Evolutionary conservation across 92 coral and sea anemone species (phyloP).

Genomic region (Scolanthus callimorphus): DNA sequence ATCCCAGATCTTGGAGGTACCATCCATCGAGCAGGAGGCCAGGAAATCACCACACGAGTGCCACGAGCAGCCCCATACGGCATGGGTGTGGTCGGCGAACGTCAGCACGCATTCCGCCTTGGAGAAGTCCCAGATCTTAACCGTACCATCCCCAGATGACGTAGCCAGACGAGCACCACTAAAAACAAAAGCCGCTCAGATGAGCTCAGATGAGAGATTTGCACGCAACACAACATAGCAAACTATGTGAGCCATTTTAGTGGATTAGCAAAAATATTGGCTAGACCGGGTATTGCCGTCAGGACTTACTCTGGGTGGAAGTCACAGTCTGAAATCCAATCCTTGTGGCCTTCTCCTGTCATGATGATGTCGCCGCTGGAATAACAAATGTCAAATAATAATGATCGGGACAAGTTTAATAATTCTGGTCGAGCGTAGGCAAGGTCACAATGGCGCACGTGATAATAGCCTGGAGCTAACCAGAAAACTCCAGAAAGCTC

Average conservation of each 20-base stretch:
- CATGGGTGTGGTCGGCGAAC: constrained; percentile 97
- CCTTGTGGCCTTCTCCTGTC: constrained; percentile 99
- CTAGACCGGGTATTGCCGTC: too few relatives aligned
- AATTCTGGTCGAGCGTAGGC: too few relatives aligned
- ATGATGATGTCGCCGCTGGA: constrained; percentile 93
- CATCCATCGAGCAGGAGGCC: constrained; percentile 97
- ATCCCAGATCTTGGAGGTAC: constrained; percentile 96
- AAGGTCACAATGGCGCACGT: too few relatives aligned
- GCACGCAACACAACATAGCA: not conserved
- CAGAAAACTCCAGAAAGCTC: too few relatives aligned
- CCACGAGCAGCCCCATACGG: constrained; percentile 99
- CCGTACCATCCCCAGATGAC: constrained; percentile 91
- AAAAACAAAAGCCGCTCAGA: too few relatives aligned
- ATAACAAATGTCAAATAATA: too few relatives aligned
- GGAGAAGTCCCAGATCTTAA: constrained; percentile 98
- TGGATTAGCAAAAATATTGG: not conserved
- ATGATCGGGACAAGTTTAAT: too few relatives aligned
- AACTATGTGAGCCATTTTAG: not conserved
- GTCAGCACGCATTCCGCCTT: constrained; percentile 96
- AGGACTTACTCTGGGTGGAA: constrained; percentile 90
- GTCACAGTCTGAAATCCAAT: constrained; percentile 97
- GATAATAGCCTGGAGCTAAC: too few relatives aligned
- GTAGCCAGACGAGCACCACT: constrained; percentile 98
- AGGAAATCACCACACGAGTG: constrained; percentile 95
- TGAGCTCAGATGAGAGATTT: too few relatives aligned